A percentile compares a stretch with the other conserved stretches of the same genome.
These are phyloP conservation scores for Pachypsylla venusta DNA, from an alignment of 1,140 invertebrate genomes.

Conservation along the genomic window DNA sequence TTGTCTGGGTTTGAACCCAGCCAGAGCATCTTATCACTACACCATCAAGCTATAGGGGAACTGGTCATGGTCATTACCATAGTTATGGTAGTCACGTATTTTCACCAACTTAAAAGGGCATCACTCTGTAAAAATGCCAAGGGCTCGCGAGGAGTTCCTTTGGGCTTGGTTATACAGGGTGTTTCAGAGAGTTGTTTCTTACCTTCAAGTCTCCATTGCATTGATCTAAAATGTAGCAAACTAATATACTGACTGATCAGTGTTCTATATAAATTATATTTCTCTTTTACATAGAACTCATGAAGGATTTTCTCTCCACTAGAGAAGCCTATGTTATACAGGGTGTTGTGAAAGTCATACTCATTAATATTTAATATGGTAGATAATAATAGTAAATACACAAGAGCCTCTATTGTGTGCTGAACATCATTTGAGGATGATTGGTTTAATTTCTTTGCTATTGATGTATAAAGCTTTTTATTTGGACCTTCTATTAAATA, in stretches of 20 bases:
- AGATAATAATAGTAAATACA: background rate
- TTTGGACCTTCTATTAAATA: background rate
- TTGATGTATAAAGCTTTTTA: background rate
- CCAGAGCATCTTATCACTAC: too few species aligned
- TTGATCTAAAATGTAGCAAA: background rate
- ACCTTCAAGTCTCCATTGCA: conserved; percentile 2
- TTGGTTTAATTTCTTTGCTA: background rate
- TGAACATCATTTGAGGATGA: background rate
- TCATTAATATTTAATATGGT: conserved; percentile 2
- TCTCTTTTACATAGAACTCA: background rate
- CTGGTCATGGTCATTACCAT: too few species aligned
- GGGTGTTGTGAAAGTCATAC: conserved; percentile 4
- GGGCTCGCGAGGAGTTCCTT: too few species aligned
- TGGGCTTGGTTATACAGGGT: too few species aligned
- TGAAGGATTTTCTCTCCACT: background rate
- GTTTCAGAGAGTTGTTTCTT: too few species aligned
- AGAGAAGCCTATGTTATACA: background rate
- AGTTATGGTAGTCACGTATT: too few species aligned
- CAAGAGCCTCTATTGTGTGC: background rate
- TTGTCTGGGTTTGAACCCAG: too few species aligned
- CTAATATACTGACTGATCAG: conserved; percentile 1
- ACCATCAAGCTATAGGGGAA: too few species aligned
- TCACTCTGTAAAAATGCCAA: too few species aligned
- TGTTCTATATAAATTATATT: background rate
- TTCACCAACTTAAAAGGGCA: too few species aligned